Percentiles rank a stretch among this genome's conserved stretches.
These are phyloP conservation scores for Nephila pilipes DNA, from an alignment of 1,140 invertebrate genomes.

Conservation along the genomic window DNA sequence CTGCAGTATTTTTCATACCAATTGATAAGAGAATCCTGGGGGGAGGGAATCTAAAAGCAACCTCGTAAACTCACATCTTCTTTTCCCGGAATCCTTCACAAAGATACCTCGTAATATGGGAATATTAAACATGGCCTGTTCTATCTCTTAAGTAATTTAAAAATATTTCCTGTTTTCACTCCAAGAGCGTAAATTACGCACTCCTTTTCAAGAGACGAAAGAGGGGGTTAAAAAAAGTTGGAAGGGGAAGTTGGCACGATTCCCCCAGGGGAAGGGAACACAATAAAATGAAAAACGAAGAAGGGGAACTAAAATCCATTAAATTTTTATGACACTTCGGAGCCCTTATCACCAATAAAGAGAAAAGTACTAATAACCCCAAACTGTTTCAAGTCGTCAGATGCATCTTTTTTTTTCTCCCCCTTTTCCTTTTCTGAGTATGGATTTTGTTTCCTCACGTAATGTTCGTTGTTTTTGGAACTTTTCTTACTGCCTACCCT, in stretches of 20 bases:
- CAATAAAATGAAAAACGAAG: slow-evolving; percentile 58
- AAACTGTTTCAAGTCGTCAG: slow-evolving; percentile 71
- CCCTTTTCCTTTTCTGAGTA: background rate
- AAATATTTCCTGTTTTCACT: slow-evolving; percentile 72
- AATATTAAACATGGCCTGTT: background rate
- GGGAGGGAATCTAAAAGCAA: too few species aligned
- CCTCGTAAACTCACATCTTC: background rate
- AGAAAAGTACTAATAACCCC: slow-evolving; percentile 74
- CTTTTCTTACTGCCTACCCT: background rate
- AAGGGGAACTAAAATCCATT: slow-evolving; percentile 54
- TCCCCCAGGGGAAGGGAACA: background rate
- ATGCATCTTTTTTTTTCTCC: background rate
- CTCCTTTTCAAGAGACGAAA: slow-evolving; percentile 28
- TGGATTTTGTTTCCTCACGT: background rate
- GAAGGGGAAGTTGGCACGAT: slow-evolving; percentile 9
- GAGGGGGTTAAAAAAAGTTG: background rate
- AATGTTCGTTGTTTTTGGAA: background rate
- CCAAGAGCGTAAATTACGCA: slow-evolving; percentile 46
- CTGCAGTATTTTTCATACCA: too few species aligned
- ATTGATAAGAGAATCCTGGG: too few species aligned
- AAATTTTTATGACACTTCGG: slow-evolving; percentile 73
- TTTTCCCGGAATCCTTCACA: background rate
- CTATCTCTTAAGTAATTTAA: slow-evolving; percentile 59
- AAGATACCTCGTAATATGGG: background rate
- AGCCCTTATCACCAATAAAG: slow-evolving; percentile 74